These are phyloP conservation scores for Oryzias celebensis DNA, from an alignment of 2,113 vertebrate species.

Conservation along the genomic window DNA sequence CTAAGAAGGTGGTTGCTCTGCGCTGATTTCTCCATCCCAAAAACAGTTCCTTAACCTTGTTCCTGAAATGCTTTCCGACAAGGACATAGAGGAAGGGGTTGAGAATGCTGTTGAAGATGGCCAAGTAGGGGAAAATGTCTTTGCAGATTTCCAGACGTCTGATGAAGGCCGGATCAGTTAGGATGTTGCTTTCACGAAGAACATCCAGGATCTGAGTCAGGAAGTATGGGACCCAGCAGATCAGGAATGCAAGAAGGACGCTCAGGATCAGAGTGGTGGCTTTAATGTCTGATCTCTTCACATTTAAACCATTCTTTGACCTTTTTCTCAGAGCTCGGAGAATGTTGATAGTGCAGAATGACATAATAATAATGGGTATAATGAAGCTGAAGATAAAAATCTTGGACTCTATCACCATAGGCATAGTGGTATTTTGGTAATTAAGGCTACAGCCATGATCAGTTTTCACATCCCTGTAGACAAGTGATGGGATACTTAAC, in stretches of 20 bases:
- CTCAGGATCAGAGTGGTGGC: constrained; percentile 82
- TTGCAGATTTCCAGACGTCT: constrained; percentile 23
- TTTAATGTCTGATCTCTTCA: constrained; percentile 78
- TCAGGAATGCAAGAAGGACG: constrained; percentile 84
- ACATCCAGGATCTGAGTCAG: constrained; percentile 71
- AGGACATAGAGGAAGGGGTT: constrained; percentile 90
- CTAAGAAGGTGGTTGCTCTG: accelerated
- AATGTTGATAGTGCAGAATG: constrained; percentile 80
- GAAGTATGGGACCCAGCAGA: constrained; percentile 89
- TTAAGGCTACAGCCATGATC: constrained; percentile 31
- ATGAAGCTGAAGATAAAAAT: constrained; percentile 79
- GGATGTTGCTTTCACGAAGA: accelerated
- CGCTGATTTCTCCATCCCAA: accelerated
- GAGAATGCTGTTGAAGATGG: constrained; percentile 88
- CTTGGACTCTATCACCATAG: constrained; percentile 56
- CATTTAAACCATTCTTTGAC: constrained; percentile 64
- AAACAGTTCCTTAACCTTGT: constrained; percentile 77
- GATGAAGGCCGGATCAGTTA: constrained; percentile 46
- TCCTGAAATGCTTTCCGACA: constrained; percentile 87
- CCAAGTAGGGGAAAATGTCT: constrained; percentile 73
- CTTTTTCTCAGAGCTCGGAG: constrained; percentile 70
- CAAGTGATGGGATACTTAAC: constrained; percentile 76
- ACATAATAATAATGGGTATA: constrained; percentile 78
- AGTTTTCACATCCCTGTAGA: constrained; percentile 59
- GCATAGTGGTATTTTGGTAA: constrained; percentile 22